Evolutionary conservation across 2,113 vertebrate genomes (phyloP).

Genomic region (Seriola quinqueradiata): DNA sequence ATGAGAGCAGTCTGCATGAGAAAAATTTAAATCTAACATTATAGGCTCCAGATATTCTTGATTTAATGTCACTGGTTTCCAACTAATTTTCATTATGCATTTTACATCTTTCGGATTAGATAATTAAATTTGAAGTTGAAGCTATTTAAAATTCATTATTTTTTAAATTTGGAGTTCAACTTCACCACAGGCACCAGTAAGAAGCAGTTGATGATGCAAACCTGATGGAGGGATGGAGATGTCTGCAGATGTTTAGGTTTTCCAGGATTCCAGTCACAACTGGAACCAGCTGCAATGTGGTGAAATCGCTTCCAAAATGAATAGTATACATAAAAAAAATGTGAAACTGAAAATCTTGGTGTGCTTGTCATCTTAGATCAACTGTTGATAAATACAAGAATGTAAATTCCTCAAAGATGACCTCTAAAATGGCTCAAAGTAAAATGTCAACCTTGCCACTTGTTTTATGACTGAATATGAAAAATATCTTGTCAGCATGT

Average conservation of each 20-base stretch:
- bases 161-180: too few species aligned
- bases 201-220: background rate
- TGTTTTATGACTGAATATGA: conserved; percentile 39
- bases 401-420: background rate
- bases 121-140: background rate
- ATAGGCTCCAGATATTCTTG: background rate
- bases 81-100: conserved; percentile 1
- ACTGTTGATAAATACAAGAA: conserved; percentile 9
- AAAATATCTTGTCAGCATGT: conserved; percentile 54
- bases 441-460: conserved; percentile 4
- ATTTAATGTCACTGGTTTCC: background rate
- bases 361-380: background rate
- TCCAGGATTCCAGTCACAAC: background rate
- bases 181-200: background rate
- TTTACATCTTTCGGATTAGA: background rate
- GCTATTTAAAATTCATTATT: too few species aligned
- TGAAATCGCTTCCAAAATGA: background rate
- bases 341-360: background rate
- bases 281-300: conserved; percentile 9
- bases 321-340: background rate
- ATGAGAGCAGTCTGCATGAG: background rate
- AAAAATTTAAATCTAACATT: background rate
- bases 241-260: conserved; percentile 20
- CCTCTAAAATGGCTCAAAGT: background rate
- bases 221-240: background rate